Evolutionary conservation across 1,140 invertebrate species (phyloP).

Genomic region (Drosophila chauvacae): DNA sequence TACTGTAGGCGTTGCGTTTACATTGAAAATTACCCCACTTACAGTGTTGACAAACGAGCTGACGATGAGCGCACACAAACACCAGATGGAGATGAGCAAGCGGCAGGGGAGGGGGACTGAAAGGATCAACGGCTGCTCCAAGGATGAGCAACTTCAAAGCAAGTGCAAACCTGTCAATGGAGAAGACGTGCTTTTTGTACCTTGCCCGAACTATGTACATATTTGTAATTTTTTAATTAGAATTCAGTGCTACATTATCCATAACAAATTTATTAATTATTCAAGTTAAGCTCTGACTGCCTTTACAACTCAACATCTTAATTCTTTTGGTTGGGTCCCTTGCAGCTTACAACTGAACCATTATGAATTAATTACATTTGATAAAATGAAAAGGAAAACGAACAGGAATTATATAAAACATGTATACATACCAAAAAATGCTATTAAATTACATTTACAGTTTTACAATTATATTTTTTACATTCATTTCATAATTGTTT

Average conservation of each 20-base stretch:
- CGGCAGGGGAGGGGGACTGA: neutral
- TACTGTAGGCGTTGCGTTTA: slow-evolving; percentile 75
- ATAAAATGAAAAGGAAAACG: too few species aligned
- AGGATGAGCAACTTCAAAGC: slow-evolving; percentile 11
- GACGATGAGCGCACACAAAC: slow-evolving; percentile 39
- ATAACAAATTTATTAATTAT: neutral
- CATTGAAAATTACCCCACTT: slow-evolving; percentile 82
- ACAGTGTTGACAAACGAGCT: slow-evolving; percentile 64
- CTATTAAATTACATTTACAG: too few species aligned
- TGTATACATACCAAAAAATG: too few species aligned
- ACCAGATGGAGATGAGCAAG: slow-evolving; percentile 11
- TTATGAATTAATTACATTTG: too few species aligned
- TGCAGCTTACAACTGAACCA: too few species aligned
- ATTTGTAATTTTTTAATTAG: neutral
- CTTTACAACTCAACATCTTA: neutral
- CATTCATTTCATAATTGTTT: neutral
- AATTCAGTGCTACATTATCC: neutral
- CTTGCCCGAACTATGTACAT: too few species aligned
- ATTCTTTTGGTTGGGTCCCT: too few species aligned
- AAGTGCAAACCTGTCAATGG: neutral
- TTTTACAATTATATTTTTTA: too few species aligned
- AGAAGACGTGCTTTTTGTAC: neutral
- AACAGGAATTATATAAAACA: too few species aligned
- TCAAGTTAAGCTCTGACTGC: neutral
- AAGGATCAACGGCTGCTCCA: slow-evolving; percentile 7